Evolutionary conservation across 2,888 invertebrate species (phyloP).

Genomic region (Tachina lurida): DNA sequence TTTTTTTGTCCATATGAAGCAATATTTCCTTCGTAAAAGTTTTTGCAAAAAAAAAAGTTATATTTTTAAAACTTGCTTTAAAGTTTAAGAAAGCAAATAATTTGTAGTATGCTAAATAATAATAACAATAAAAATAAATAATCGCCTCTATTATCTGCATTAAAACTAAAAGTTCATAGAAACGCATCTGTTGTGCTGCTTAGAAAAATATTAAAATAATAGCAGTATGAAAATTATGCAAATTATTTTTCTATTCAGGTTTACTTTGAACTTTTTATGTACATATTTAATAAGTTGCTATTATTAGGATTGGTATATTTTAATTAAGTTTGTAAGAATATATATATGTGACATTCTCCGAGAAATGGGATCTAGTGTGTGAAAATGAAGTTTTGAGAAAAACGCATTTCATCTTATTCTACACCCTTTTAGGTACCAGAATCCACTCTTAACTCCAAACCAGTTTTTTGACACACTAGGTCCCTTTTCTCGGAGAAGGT

Average conservation of each 20-base stretch:
- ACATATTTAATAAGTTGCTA: background rate
- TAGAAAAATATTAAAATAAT: background rate
- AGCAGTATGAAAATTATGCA: background rate
- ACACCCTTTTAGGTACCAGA: no score
- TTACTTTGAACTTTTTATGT: background rate
- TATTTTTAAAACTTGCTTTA: background rate
- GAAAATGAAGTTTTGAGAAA: no score
- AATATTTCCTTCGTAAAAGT: slow-evolving; percentile 1
- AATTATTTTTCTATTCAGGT: background rate
- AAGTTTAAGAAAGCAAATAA: background rate
- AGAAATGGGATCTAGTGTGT: no score
- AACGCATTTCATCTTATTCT: no score
- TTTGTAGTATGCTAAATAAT: background rate
- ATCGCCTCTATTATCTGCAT: background rate
- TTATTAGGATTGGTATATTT: background rate
- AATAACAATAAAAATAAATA: background rate
- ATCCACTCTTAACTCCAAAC: no score
- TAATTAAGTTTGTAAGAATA: background rate
- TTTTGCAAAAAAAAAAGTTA: background rate
- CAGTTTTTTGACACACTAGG: no score
- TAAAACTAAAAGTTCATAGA: background rate
- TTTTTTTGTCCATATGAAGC: background rate
- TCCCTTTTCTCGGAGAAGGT: no score
- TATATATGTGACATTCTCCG: no score
- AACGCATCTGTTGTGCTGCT: background rate